Percentiles rank a stretch among this genome's conserved stretches.
phyloP scores from a whole-genome alignment of 1,140 invertebrate species.

The Zaprionus ornatus region DNA sequence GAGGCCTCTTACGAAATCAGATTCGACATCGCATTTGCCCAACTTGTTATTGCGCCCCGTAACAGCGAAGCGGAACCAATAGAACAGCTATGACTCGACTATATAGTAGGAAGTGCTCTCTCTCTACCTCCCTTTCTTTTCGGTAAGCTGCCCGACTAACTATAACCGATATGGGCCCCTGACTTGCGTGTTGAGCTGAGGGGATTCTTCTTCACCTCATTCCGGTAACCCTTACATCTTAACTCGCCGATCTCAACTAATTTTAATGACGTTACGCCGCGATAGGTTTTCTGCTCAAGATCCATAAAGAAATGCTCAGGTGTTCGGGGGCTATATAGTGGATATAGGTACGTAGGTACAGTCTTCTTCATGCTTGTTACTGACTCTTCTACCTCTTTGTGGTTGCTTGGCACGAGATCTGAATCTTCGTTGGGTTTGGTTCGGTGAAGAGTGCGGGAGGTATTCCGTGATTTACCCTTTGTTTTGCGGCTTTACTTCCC shows the following conservation, averaged over 20 bases:
- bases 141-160: constrained; percentile 24
- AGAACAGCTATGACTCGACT: constrained; percentile 28
- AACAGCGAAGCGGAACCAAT: constrained; percentile 76
- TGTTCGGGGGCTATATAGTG: constrained; percentile 49
- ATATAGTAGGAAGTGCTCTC: constrained; percentile 15
- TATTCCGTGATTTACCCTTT: constrained; percentile 73
- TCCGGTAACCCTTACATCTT: constrained; percentile 55
- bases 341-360: constrained; percentile 25
- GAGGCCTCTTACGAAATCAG: constrained; percentile 31
- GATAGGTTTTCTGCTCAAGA: constrained; percentile 80
- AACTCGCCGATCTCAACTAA: constrained; percentile 63
- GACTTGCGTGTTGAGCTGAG: constrained; percentile 32
- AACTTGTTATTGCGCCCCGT: constrained; percentile 39
- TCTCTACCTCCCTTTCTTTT: not conserved
- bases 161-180: constrained; percentile 45
- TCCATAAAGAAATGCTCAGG: constrained; percentile 82
- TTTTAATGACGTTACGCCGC: constrained; percentile 83
- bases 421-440: constrained; percentile 25
- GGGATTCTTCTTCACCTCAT: constrained; percentile 7
- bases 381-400: constrained; percentile 40
- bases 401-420: constrained; percentile 75
- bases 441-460: constrained; percentile 35
- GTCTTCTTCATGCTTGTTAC: constrained; percentile 13
- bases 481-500: constrained; percentile 34
- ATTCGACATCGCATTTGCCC: constrained; percentile 49